Conservation (phyloP, 2,888 invertebrate species). For the Nysson spinosus region DNA sequence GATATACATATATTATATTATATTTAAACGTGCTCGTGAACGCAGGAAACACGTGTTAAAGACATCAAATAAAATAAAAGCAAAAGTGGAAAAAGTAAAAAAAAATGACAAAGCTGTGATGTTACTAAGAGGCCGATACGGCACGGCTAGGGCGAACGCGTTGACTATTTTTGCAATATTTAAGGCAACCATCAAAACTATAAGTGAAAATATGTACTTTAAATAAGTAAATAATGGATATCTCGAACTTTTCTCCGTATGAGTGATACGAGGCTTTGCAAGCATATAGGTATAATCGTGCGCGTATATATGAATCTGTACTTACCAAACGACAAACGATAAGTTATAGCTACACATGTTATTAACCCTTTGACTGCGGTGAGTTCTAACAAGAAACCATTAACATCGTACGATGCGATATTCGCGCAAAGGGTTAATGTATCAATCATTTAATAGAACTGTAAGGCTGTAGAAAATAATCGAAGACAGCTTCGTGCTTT, state of each 20-base stretch:
- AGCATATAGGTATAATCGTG: constrained; percentile 4
- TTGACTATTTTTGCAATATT: constrained; percentile 56
- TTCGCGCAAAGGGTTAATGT: no score
- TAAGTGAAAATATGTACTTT: constrained; percentile 3
- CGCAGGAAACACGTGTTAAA: not conserved
- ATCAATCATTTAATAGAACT: no score
- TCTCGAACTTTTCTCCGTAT: no score
- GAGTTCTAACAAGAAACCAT: no score
- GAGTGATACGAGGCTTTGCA: constrained; percentile 23
- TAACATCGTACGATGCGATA: no score
- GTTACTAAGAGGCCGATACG: constrained; percentile 36
- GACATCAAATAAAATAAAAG: constrained; percentile 8
- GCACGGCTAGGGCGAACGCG: constrained; percentile 34
- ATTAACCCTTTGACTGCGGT: no score
- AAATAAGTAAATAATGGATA: constrained; percentile 8
- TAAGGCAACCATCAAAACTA: constrained; percentile 36
- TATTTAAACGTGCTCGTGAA: no score
- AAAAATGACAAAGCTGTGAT: constrained; percentile 44
- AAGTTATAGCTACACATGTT: no score
- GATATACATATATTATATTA: no score
- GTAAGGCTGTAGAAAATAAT: no score
- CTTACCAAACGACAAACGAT: no score
- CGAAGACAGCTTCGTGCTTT: no score
- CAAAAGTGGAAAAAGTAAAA: constrained; percentile 1
- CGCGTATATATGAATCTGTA: constrained; percentile 5